phyloP scores from a whole-genome alignment of 2,888 invertebrate genomes.

The Pycnomerus fuliginosus region DNA sequence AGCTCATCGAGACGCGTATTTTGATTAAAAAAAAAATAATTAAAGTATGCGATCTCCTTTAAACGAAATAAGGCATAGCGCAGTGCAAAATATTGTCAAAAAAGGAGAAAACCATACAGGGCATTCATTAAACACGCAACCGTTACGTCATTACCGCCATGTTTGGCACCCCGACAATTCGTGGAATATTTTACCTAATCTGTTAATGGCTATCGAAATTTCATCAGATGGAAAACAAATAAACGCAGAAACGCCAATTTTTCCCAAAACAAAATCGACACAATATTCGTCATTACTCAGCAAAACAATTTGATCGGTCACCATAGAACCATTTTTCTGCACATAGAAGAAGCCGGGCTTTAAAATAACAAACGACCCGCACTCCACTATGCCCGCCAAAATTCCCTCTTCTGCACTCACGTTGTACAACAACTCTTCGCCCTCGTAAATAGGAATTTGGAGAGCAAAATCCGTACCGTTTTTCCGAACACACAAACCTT shows the following conservation, averaged over 20 bases:
- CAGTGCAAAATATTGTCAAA: too few relatives aligned
- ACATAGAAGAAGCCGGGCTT: slow-evolving; percentile 32
- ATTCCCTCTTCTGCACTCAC: slow-evolving; percentile 8
- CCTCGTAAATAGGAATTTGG: slow-evolving; percentile 21
- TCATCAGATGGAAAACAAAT: slow-evolving; percentile 2
- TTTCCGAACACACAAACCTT: slow-evolving; percentile 8
- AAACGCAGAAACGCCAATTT: not conserved
- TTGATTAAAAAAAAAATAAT: too few relatives aligned
- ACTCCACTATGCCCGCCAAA: slow-evolving; percentile 27
- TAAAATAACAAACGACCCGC: slow-evolving; percentile 26
- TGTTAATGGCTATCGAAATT: too few relatives aligned
- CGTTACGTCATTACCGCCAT: too few relatives aligned
- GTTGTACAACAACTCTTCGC: slow-evolving; percentile 11
- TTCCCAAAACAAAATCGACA: not conserved
- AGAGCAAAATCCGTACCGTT: slow-evolving; percentile 14
- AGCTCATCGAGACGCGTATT: too few relatives aligned
- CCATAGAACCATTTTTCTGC: slow-evolving; percentile 34
- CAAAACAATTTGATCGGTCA: slow-evolving; percentile 21
- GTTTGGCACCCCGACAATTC: too few relatives aligned
- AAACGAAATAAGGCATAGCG: too few relatives aligned
- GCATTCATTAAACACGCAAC: too few relatives aligned
- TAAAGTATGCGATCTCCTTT: too few relatives aligned
- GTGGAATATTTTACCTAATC: too few relatives aligned
- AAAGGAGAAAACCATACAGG: too few relatives aligned
- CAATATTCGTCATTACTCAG: slow-evolving; percentile 5